Evolutionary conservation across 2,888 invertebrate species (phyloP), one percentile per base, ranked within the genome.

Genomic region (Mycogona germanica): DNA sequence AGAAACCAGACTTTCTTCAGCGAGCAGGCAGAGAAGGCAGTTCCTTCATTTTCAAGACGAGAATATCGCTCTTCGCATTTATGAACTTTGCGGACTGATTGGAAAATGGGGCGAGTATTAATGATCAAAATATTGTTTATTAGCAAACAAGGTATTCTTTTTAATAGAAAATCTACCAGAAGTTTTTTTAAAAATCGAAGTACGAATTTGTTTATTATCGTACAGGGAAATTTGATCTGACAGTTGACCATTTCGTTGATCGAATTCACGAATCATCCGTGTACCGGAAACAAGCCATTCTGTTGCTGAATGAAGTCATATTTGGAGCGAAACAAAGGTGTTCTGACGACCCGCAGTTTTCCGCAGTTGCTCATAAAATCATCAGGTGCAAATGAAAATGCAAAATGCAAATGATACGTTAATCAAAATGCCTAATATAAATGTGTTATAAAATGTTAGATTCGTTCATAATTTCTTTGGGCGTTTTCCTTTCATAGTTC

Each of bases 221-320:
- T n/a, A n/a, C 25, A 53, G 53, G 53, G 14, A 29, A 46, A 26
- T 30, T 46, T n/a, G 19, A 35, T 23, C 19, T 53, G 30, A 26
- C 47, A 2, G 46, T 32, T 1, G 53, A 53, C n/a, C 45, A 53
- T 47, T 26, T 53, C 9, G 23, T 53, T 5, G 53, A 53, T 2
- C 23, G 45, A 28, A 46, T 53, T 25, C 53, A 46, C 19, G 28
- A 53, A 19, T 44, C 53, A 7, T 25, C 23, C 28, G 25, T 26
- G 19, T 37, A 53, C 28, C 12, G 38, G 28, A 37, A 53, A 12
- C 53, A 53, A 17, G 23, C 46, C 7, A 5, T 38, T 14, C 28
- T 53, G 2, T 23, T 53, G 19, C 30, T 53, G 17, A 53, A 53
- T 28, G 53, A 26, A 17, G 47, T 53, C 14, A 26, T 53, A 7